Evolutionary conservation across 2,797 vertebrate genomes (phyloP), one percentile per base, ranked within the genome.

Genomic region (Danio tinwini): DNA sequence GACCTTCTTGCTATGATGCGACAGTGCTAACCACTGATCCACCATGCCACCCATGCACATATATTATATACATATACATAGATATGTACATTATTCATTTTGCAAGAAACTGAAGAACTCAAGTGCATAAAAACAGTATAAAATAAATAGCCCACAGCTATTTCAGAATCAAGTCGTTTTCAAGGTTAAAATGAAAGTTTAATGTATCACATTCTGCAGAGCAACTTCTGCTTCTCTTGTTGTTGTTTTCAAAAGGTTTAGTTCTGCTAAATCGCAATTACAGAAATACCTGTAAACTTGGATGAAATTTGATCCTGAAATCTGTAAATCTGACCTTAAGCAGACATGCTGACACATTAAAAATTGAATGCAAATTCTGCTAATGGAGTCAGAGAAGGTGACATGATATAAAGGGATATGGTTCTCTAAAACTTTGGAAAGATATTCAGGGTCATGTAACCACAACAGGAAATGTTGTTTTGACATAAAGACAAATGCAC

Each of bases 261-360:
- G 10, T 70, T 58, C 58, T 45, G 53, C 53, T 45, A 70, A 70
- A 12, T 40, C 72, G 53, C 40, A 58, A 58, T 72, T 45, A 42
- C 17, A 58, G 17, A 58, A 72, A 72, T 72, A 72, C 72, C 52
- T 74, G 50, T 42, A 71, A 56, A 72, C 53, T 56, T 56, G 49
- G 17, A 42, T 49, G 52, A 72, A 56, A 70, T 70, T 45, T 52
- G 45, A 52, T 59, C 73, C 11, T 17, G 49, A 70, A 52, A 49
- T 50, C 16, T 5, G 47, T 21, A 72, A 56, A 70, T 70, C 45
- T 52, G 59, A 63, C 59, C 73, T n/a, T 63, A 17, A 63, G 75
- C 8, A 17, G 47, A 45, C 7, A 0, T 49, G 62, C 50, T 44
- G 49, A 76, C 5, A 1, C 17, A 21, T 65, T 53, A 42, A 64